phyloP scores from a whole-genome alignment of 2,113 vertebrate species.

The Dinomys branickii region DNA sequence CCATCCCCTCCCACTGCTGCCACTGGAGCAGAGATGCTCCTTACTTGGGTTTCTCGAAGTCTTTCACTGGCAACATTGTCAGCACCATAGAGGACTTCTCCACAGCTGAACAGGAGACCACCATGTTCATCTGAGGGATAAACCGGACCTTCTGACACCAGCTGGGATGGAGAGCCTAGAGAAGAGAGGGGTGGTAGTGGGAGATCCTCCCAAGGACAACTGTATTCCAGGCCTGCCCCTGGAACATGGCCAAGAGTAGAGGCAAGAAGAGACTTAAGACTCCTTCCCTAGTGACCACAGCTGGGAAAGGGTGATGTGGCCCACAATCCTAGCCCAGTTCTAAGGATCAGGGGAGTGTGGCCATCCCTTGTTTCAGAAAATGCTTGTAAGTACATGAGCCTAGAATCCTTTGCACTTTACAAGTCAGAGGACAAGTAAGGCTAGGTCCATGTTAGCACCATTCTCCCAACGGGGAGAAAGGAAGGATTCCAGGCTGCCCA shows the following conservation, averaged over 20 bases:
- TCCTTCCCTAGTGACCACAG: background rate
- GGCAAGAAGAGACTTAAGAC: background rate
- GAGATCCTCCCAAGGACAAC: background rate
- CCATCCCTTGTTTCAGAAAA: background rate
- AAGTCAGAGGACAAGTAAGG: background rate
- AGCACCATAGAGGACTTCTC: constrained; percentile 70
- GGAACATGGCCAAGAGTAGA: background rate
- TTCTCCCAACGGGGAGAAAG: background rate
- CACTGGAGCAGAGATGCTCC: background rate
- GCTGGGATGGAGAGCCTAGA: constrained; percentile 74
- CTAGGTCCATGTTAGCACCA: background rate
- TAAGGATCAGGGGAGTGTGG: background rate
- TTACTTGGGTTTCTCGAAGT: constrained; percentile 51
- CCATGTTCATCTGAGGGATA: constrained; percentile 76
- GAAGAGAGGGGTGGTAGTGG: background rate
- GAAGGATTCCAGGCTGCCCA: background rate
- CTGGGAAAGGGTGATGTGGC: background rate
- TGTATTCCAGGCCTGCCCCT: background rate
- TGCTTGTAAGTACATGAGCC: background rate
- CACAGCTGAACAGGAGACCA: constrained; percentile 78
- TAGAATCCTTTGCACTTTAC: background rate
- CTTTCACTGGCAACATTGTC: constrained; percentile 38
- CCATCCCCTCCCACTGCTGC: background rate
- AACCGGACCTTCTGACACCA: constrained; percentile 81
- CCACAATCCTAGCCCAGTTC: background rate